Base-by-base conservation (phyloP, 2,888 invertebrate species). In the Drosophila kambysellisi region DNA sequence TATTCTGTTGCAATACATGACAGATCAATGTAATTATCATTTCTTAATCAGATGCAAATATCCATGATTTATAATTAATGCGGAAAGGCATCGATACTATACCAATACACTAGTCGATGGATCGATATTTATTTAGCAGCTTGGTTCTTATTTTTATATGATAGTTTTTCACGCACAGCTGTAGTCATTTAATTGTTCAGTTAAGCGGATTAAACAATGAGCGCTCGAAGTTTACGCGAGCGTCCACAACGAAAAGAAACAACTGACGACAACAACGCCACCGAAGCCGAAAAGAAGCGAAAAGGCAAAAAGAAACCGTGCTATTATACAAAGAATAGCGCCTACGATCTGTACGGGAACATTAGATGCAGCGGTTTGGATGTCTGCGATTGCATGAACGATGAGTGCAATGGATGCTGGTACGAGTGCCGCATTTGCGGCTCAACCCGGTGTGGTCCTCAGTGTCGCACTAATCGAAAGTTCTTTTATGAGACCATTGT, bases 311-410 rank as follows among this genome's bases (percentile, higher is more conserved):
- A 72, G 46, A 90, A 78, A 63, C 70, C 66, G 0, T 51, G 41
- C 4, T 67, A 71, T 51, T 77, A 70, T 33, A 74, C 77, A 8
- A 84, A 86, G 59, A 81, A 60, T 48, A 79, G 76, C 41, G 70
- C 94, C 48, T 96, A 97, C 93, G 96, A 98, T 94, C 96, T 96
- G 85, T 94, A 94, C 62, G 97, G 97, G 0, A 93, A 94, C 41
- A 94, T 96, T 77, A 94, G 95, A 30, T 93, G 93, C 20, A 95
- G 95, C 33, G 95, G 95, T 2, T 93, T 94, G 81, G 96, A 98
- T 93, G 88, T 97, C 15, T 98, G 98, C 86, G 98, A 98, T 92
- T 98, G 98, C 90, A 94, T 98, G 76, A 95, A 96, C 81, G 94
- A 94, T 46, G 94, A 94, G 15, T 98, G 98, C 85, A 94, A 95